Percentiles rank a stretch among this genome's conserved stretches.
Evolutionary conservation across 1,140 invertebrate species (phyloP).

Genomic region (Episyrphus balteatus): DNA sequence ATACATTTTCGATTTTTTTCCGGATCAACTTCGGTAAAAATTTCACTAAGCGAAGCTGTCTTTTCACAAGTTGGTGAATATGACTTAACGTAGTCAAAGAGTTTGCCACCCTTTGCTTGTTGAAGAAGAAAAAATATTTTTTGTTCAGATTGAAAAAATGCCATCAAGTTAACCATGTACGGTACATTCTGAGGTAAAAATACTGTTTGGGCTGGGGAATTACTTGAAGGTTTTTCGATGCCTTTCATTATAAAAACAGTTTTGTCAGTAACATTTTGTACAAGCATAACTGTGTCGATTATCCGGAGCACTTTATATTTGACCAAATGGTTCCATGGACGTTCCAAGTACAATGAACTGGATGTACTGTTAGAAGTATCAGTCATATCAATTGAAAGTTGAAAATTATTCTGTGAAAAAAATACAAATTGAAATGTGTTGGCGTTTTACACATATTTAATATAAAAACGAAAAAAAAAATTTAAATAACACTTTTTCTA

Average conservation of each 20-base stretch:
- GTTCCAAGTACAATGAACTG: conserved; percentile 17
- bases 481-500: no score
- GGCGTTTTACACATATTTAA: no score
- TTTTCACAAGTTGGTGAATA: conserved; percentile 16
- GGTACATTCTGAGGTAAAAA: conserved; percentile 40
- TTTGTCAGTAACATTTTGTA: conserved; percentile 37
- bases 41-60: conserved; percentile 14
- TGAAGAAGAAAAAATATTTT: conserved; percentile 39
- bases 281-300: conserved; percentile 38
- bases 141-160: conserved; percentile 40
- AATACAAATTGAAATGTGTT: no score
- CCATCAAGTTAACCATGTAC: conserved; percentile 39
- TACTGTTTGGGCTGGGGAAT: conserved; percentile 31
- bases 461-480: no score
- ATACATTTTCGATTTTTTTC: neutral
- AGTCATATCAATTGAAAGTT: conserved; percentile 24
- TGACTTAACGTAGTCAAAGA: conserved; percentile 34
- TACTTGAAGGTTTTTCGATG: conserved; percentile 37
- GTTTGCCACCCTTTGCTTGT: conserved; percentile 34
- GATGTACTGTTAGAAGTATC: conserved; percentile 5
- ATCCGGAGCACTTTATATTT: conserved; percentile 41
- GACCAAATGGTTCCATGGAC: conserved; percentile 36
- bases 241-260: conserved; percentile 39
- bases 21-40: conserved; percentile 15
- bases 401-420: conserved; percentile 16